Conservation (phyloP, 1,140 invertebrate species). For the Zaprionus inermis region DNA sequence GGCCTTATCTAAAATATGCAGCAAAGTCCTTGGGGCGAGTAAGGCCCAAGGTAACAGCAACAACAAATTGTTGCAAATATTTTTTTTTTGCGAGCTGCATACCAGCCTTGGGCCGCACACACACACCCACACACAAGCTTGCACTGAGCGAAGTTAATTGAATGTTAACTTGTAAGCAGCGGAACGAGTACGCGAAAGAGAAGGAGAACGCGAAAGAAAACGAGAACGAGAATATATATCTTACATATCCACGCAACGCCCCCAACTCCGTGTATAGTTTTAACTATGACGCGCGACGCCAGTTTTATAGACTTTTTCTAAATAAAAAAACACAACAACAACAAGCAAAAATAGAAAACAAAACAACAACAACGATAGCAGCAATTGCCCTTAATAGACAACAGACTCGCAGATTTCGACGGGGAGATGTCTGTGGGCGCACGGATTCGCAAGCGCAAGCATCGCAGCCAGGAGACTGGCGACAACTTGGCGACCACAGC, state of each 20-base stretch:
- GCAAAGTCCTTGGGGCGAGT: conserved; percentile 68
- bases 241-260: conserved; percentile 58
- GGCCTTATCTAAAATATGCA: conserved; percentile 82
- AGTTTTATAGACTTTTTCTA: conserved; percentile 79
- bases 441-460: conserved; percentile 68
- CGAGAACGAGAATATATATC: conserved; percentile 42
- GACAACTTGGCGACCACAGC: conserved; percentile 50
- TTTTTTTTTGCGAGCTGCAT: conserved; percentile 36
- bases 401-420: background rate
- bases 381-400: conserved; percentile 6
- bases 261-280: conserved; percentile 20
- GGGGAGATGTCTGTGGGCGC: conserved; percentile 54
- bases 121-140: conserved; percentile 10
- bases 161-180: conserved; percentile 54
- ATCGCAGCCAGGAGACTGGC: conserved; percentile 61
- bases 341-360: conserved; percentile 6
- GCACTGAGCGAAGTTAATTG: conserved; percentile 58
- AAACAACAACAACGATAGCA: conserved; percentile 15
- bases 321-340: conserved; percentile 15
- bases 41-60: conserved; percentile 30
- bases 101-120: conserved; percentile 53
- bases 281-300: conserved; percentile 63
- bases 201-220: conserved; percentile 10
- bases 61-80: conserved; percentile 27
- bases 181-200: conserved; percentile 18